Percentiles rank a stretch among this genome's conserved stretches.
Evolutionary conservation across 2,113 vertebrate genomes (phyloP).

Genomic region (Syngnathus scovelli): DNA sequence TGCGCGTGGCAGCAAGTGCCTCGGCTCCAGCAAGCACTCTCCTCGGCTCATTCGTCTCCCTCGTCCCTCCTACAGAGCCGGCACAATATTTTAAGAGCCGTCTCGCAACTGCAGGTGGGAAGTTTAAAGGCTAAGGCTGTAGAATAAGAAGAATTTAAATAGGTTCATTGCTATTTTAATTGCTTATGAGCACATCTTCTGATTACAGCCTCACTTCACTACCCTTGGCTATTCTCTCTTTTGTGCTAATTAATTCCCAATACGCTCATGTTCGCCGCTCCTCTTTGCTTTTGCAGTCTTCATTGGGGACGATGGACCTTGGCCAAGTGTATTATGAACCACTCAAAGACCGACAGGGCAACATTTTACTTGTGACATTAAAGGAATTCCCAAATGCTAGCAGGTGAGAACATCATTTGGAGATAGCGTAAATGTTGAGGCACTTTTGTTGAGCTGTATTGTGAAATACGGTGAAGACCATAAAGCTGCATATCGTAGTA

Average conservation of each 20-base stretch:
- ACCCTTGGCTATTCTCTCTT: not conserved
- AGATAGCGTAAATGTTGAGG: not conserved
- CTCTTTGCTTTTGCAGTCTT: constrained; percentile 46
- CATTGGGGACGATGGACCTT: constrained; percentile 65
- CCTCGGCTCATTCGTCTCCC: constrained; percentile 66
- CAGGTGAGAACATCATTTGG: constrained; percentile 26
- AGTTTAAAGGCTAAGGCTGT: constrained; percentile 32
- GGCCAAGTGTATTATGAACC: constrained; percentile 74
- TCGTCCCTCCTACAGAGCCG: constrained; percentile 76
- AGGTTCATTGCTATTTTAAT: constrained; percentile 50
- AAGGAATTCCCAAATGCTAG: constrained; percentile 52
- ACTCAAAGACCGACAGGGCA: constrained; percentile 72
- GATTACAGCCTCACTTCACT: constrained; percentile 10
- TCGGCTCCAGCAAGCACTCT: constrained; percentile 69
- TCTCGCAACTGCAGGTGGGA: constrained; percentile 73
- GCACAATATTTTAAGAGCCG: constrained; percentile 70
- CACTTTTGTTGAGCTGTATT: no score
- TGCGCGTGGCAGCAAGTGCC: constrained; percentile 74
- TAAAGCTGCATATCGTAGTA: no score
- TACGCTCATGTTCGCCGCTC: constrained; percentile 5
- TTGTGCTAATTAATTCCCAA: constrained; percentile 4
- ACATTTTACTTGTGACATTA: constrained; percentile 70
- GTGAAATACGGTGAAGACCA: no score
- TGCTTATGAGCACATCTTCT: constrained; percentile 22
- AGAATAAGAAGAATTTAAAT: constrained; percentile 31